phyloP scores from a whole-genome alignment of 1,140 invertebrate species.

The Andrena cerasifolii region DNA sequence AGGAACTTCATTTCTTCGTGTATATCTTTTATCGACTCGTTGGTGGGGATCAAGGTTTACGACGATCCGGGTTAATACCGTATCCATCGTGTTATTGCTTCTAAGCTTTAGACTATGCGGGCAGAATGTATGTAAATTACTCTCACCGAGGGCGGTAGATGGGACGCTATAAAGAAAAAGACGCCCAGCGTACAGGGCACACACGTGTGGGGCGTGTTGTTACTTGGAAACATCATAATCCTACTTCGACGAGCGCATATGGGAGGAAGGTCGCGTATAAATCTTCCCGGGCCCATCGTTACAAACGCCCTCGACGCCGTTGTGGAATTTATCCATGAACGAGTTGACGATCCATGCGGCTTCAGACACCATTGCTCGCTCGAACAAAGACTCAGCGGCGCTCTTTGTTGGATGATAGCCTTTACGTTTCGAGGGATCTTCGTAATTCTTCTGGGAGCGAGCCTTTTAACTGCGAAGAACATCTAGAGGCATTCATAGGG shows the following conservation, averaged over 20 bases:
- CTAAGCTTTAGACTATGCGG: not conserved
- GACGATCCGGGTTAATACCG: not conserved
- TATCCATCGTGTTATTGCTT: not conserved
- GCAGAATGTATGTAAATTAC: not conserved
- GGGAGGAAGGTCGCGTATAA: constrained; percentile 55
- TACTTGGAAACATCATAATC: constrained; percentile 73
- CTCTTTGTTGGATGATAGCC: constrained; percentile 8
- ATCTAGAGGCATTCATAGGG: too few species aligned
- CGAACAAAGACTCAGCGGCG: constrained; percentile 24
- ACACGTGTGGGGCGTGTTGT: constrained; percentile 50
- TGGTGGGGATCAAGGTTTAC: too few species aligned
- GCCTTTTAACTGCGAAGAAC: too few species aligned
- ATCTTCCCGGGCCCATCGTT: constrained; percentile 54
- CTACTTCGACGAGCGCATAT: constrained; percentile 36
- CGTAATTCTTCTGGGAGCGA: constrained; percentile 19
- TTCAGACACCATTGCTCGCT: constrained; percentile 6
- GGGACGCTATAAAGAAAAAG: constrained; percentile 41
- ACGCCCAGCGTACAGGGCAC: constrained; percentile 6
- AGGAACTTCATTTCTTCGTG: too few species aligned
- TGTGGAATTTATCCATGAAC: constrained; percentile 63
- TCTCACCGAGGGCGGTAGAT: not conserved
- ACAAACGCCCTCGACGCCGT: constrained; percentile 45
- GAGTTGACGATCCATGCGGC: constrained; percentile 29
- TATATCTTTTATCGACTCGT: too few species aligned
- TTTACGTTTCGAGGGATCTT: constrained; percentile 4